Conservation (phyloP, 2,888 invertebrate species). For the Dasysyrphus albostriatus region DNA sequence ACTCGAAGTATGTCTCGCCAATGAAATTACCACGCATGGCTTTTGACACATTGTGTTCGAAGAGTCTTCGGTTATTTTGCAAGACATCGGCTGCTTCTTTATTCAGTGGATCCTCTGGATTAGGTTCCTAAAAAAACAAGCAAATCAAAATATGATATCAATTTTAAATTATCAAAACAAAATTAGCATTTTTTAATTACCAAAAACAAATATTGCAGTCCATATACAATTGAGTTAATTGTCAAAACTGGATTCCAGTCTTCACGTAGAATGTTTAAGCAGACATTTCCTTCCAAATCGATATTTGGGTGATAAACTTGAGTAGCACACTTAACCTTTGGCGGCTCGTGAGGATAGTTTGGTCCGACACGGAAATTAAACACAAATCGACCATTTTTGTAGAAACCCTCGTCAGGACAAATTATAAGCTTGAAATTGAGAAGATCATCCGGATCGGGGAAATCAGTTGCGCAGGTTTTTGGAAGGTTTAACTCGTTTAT, state of each 20-base stretch:
- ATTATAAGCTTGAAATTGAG: constrained; percentile 98
- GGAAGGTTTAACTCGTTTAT: constrained; percentile 98
- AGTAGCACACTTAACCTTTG: constrained; percentile 99
- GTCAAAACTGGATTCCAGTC: constrained; percentile 99
- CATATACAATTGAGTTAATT: constrained; percentile 98
- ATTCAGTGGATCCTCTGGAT: constrained; percentile 99
- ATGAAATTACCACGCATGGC: constrained; percentile 98
- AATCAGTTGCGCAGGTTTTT: constrained; percentile 97
- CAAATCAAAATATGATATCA: not conserved
- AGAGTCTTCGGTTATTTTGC: constrained; percentile 95
- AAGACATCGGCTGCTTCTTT: constrained; percentile 99
- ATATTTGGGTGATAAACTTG: constrained; percentile 99
- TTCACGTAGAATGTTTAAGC: constrained; percentile 97
- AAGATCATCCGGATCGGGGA: constrained; percentile 98
- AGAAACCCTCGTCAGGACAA: constrained; percentile 98
- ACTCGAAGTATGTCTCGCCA: constrained; percentile 96
- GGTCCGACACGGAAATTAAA: constrained; percentile 97
- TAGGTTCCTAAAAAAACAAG: constrained; percentile 91
- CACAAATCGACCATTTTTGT: constrained; percentile 95
- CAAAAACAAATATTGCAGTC: constrained; percentile 98
- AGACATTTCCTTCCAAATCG: constrained; percentile 98
- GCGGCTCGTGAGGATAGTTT: constrained; percentile 99
- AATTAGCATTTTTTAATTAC: constrained; percentile 84
- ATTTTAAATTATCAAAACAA: not conserved
- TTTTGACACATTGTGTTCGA: constrained; percentile 97